Evolutionary conservation across 2,113 vertebrate genomes (phyloP).

Genomic region (Charina bottae): DNA sequence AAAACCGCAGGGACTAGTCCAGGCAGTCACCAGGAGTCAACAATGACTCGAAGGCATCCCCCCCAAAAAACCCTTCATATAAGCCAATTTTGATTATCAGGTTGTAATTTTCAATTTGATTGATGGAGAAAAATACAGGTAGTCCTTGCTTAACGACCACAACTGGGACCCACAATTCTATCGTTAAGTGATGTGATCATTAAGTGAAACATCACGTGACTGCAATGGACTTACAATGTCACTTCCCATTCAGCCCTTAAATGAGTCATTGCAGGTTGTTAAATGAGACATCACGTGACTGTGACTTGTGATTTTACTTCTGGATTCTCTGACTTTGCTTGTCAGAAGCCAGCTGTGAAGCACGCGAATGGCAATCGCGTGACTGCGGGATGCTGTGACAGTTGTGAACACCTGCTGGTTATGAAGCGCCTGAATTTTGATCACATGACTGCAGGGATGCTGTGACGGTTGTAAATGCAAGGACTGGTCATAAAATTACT

Average conservation of each 20-base stretch:
- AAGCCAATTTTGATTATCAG: background rate
- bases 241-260: background rate
- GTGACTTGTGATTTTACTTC: background rate
- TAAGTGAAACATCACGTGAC: background rate
- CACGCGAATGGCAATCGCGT: background rate
- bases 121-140: too few relatives aligned
- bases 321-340: background rate
- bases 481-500: background rate
- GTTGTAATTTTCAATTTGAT: background rate
- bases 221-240: background rate
- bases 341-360: background rate
- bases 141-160: background rate
- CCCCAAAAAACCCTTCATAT: background rate
- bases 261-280: background rate
- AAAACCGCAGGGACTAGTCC: background rate
- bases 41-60: background rate
- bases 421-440: background rate
- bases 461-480: background rate
- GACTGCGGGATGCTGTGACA: background rate
- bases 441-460: background rate
- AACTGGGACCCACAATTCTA: background rate
- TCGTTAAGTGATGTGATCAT: background rate
- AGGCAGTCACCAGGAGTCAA: background rate
- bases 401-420: background rate
- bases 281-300: background rate